phyloP scores from a whole-genome alignment of 2,797 vertebrate species.

The Mycteria americana region DNA sequence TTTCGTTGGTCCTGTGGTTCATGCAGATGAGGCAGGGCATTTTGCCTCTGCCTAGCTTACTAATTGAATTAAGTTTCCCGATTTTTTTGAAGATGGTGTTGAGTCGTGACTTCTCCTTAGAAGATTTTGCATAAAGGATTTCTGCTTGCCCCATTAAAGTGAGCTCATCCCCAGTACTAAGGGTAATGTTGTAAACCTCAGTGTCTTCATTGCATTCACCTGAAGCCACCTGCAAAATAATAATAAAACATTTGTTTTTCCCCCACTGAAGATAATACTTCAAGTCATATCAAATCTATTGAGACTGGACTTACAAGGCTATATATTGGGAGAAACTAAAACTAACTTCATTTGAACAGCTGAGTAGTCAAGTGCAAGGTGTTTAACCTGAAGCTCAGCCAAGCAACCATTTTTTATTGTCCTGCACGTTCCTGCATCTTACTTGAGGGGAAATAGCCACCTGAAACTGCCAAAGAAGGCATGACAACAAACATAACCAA shows the following conservation, averaged over 20 bases:
- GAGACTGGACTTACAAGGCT: not conserved
- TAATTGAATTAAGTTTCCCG: constrained; percentile 94
- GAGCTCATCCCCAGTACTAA: constrained; percentile 94
- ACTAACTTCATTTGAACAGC: not conserved
- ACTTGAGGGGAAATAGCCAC: not conserved
- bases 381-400: not conserved
- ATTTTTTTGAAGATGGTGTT: constrained; percentile 98
- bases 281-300: not conserved
- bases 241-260: not conserved
- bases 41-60: constrained; percentile 92
- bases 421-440: not conserved
- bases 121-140: constrained; percentile 96
- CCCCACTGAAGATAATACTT: not conserved
- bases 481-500: not conserved
- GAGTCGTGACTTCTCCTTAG: constrained; percentile 92
- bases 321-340: not conserved
- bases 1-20: constrained; percentile 99
- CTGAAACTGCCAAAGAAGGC: not conserved
- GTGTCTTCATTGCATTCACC: constrained; percentile 98
- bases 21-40: constrained; percentile 99
- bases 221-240: constrained; percentile 87
- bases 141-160: constrained; percentile 99
- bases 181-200: constrained; percentile 95
- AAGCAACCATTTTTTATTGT: not conserved
- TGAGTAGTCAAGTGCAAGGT: not conserved